Evolutionary conservation across 2,797 vertebrate genomes (phyloP), one percentile per base, ranked within the genome.

Genomic region (Gouania willdenowi): DNA sequence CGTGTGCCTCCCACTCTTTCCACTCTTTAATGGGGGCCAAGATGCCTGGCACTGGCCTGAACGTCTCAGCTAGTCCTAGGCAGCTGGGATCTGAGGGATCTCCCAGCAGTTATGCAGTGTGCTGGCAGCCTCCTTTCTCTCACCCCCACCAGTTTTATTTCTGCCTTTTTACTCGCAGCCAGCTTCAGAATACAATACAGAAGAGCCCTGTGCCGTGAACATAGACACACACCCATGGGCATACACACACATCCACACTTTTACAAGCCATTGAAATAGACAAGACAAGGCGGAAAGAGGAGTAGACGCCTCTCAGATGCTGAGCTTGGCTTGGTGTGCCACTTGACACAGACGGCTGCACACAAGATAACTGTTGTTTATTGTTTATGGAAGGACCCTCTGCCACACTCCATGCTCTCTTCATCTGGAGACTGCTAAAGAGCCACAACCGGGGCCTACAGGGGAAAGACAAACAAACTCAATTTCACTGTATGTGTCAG

Each of bases 11-110:
- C 49, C 51, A 52, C 54, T 75, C 71, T 72, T 80, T 65, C 64
- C 72, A 62, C 58, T 42, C 50, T 59, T 33, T 81, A 80, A 82
- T 12, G n/a, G 77, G 74, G 83, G 76, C 83, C 72, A 25, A 58
- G 66, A 48, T 81, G 84, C 83, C 85, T 90, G 89, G 84, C 85
- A 84, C 69, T 83, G 27, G 59, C 82, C 78, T 83, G 69, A 54
- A 56, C 50, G 50, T 77, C 64, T 48, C 70, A 70, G 85, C 84
- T 83, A 84, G 87, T 65, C 75, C 63, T 15, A 73, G 81, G 85
- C 87, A 90, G 87, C 86, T 88, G 87, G 82, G 84, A 84, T 83
- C 79, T 87, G 63, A 79, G 75, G 79, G 66, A 79, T 82, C 81
- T 88, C 83, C 87, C 85, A 63, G 72, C 71, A 64, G 80, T 65